These are phyloP conservation scores for Ceratitis capitata DNA, from an alignment of 1,140 invertebrate genomes.

Conservation along the genomic window DNA sequence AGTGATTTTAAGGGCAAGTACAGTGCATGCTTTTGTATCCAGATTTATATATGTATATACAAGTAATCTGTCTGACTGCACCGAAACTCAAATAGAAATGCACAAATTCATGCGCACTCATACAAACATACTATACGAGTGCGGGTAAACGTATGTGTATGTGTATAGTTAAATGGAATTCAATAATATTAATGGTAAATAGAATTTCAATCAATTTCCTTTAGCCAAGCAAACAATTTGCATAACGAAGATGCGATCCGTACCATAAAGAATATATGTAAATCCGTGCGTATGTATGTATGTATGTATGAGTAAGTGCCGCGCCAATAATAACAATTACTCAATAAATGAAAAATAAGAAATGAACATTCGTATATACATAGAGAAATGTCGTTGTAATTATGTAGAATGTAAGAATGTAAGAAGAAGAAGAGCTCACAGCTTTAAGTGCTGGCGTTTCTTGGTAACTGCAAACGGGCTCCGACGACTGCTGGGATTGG, in stretches of 20 bases:
- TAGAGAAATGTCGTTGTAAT: not conserved
- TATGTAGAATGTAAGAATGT: not conserved
- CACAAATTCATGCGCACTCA: not conserved
- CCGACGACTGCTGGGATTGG: not conserved
- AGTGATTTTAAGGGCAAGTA: not conserved
- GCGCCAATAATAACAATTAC: not conserved
- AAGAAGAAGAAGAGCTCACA: not conserved
- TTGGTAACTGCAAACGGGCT: not conserved
- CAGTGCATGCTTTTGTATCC: not conserved
- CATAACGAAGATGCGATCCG: not conserved
- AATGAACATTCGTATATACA: not conserved
- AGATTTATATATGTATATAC: not conserved
- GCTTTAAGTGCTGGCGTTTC: not conserved
- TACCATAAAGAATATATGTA: not conserved
- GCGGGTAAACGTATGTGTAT: not conserved
- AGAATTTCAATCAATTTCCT: not conserved
- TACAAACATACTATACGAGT: not conserved
- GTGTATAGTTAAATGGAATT: not conserved
- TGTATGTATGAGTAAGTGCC: not conserved
- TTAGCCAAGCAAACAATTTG: constrained; percentile 4
- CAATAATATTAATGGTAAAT: constrained; percentile 9
- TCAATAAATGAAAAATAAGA: not conserved
- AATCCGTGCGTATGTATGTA: too few relatives aligned
- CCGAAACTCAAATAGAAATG: not conserved
- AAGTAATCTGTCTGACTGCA: too few relatives aligned